phyloP scores from a whole-genome alignment of 2,113 vertebrate genomes.

The Harpagus bidentatus region DNA sequence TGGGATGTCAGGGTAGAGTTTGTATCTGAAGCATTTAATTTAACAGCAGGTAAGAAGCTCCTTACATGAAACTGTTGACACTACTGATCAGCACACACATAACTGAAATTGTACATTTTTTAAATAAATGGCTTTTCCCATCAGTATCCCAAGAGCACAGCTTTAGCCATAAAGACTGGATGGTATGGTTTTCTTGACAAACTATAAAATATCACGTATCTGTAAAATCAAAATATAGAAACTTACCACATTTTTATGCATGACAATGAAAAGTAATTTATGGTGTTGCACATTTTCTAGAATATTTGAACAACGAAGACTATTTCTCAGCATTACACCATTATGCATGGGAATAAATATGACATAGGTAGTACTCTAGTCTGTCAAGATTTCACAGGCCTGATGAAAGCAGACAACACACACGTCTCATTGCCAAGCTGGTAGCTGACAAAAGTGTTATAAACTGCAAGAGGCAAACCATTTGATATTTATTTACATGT shows the following conservation, averaged over 20 bases:
- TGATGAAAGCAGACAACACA: neutral
- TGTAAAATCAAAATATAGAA: neutral
- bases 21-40: neutral
- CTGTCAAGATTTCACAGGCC: neutral
- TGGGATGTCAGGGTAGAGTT: neutral
- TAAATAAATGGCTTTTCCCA: neutral
- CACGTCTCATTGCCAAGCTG: neutral
- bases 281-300: neutral
- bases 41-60: neutral
- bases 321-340: neutral
- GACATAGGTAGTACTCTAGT: neutral
- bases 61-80: neutral
- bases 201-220: neutral
- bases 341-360: neutral
- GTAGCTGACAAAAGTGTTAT: neutral
- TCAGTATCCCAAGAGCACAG: neutral
- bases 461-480: neutral
- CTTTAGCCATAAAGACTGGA: neutral
- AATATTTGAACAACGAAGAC: neutral
- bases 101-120: neutral
- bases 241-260: neutral
- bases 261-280: neutral
- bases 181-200: neutral
- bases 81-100: neutral
- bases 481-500: neutral